Conservation (phyloP, 2,888 invertebrate genomes). For the Ochropacha duplaris region DNA sequence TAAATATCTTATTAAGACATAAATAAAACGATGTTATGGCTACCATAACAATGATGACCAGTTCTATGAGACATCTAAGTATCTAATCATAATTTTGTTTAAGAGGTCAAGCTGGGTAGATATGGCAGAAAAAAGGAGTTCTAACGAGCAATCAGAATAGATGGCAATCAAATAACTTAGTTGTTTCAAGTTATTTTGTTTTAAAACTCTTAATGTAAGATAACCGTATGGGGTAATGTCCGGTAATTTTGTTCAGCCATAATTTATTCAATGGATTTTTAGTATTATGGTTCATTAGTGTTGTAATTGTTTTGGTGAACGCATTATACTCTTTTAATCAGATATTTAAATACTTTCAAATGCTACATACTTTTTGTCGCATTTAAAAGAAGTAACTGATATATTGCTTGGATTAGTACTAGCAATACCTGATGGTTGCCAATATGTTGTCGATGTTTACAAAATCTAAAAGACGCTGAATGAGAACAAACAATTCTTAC, state of each 20-base stretch:
- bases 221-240: slow-evolving; percentile 37
- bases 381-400: no score
- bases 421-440: no score
- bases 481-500: slow-evolving; percentile 23
- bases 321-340: slow-evolving; percentile 9
- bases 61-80: not conserved
- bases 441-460: no score
- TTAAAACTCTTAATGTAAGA: not conserved
- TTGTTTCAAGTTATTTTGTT: not conserved
- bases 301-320: slow-evolving; percentile 29
- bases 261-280: no score
- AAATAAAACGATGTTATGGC: slow-evolving; percentile 30
- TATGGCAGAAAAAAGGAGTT: slow-evolving; percentile 3
- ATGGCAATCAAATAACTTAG: slow-evolving; percentile 18
- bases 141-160: slow-evolving; percentile 46
- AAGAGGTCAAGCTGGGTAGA: slow-evolving; percentile 11
- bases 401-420: no score
- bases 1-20: slow-evolving; percentile 63
- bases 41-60: not conserved
- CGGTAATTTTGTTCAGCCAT: slow-evolving; percentile 4
- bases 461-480: no score
- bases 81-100: not conserved
- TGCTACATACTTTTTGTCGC: not conserved
- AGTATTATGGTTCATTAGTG: slow-evolving; percentile 32
- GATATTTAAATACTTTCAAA: not conserved